Percentiles rank a stretch among this genome's conserved stretches.
Evolutionary conservation across 2,797 vertebrate species (phyloP).

Genomic region (Oryzias sinensis): DNA sequence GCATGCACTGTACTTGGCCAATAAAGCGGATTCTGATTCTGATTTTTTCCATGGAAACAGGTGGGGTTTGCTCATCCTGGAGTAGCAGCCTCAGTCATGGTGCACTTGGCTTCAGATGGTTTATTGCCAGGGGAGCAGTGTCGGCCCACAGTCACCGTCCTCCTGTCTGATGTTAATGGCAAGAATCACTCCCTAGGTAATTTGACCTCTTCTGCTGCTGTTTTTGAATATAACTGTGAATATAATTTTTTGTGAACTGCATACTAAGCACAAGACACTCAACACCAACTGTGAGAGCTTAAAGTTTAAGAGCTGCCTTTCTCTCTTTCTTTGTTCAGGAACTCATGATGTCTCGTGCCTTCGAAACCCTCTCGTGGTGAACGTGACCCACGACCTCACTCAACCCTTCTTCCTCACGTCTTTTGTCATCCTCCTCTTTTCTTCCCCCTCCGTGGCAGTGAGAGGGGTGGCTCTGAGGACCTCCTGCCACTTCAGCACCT

Average conservation of each 20-base stretch:
- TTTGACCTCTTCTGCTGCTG: background rate
- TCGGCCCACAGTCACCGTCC: conserved; percentile 76
- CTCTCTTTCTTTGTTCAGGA: conserved; percentile 67
- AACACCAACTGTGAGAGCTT: background rate
- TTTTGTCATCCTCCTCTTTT: conserved; percentile 85
- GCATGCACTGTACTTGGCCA: too few species aligned
- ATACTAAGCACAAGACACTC: background rate
- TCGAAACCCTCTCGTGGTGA: conserved; percentile 85
- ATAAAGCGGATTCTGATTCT: too few species aligned
- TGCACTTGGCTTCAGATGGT: conserved; percentile 89
- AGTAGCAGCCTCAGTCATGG: conserved; percentile 83
- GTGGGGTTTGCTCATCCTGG: conserved; percentile 85
- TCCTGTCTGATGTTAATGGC: conserved; percentile 79
- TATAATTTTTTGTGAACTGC: background rate
- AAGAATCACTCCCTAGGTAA: conserved; percentile 87
- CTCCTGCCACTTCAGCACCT: conserved; percentile 75
- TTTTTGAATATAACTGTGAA: background rate
- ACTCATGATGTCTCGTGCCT: conserved; percentile 85
- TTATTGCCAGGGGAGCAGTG: conserved; percentile 69
- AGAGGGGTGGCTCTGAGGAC: conserved; percentile 86
- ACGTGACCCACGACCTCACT: conserved; percentile 77
- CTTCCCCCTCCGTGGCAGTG: conserved; percentile 83
- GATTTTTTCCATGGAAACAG: conserved; percentile 58
- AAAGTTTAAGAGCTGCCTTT: background rate
- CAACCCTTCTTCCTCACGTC: conserved; percentile 66